Evolutionary conservation across 2,888 invertebrate genomes (phyloP).

Genomic region (Aricia artaxerxes): DNA sequence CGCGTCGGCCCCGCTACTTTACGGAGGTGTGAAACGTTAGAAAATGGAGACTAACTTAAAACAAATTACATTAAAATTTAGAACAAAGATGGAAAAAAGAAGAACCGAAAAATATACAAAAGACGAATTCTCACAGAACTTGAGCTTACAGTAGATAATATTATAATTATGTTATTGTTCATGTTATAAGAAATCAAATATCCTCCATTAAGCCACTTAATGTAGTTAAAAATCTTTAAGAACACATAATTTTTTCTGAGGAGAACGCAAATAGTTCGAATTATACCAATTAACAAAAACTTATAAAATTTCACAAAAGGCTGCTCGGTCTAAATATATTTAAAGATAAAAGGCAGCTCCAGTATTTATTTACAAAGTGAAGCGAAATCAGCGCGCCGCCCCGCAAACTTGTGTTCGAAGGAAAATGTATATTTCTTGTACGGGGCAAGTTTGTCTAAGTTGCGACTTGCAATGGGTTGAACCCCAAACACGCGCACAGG

Average conservation of each 20-base stretch:
- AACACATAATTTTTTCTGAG: no score
- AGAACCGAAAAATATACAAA: not conserved
- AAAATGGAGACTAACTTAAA: slow-evolving; percentile 1
- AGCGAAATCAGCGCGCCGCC: slow-evolving; percentile 53
- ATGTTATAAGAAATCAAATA: no score
- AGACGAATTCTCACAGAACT: no score
- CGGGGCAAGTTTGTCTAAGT: slow-evolving; percentile 62
- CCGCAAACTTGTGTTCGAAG: slow-evolving; percentile 60
- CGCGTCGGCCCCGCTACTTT: slow-evolving; percentile 42
- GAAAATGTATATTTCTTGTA: slow-evolving; percentile 68
- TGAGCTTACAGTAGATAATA: no score
- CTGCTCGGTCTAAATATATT: slow-evolving; percentile 35
- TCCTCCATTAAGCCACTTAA: no score
- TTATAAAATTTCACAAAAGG: slow-evolving; percentile 1
- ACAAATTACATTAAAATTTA: slow-evolving; percentile 28
- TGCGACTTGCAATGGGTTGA: slow-evolving; percentile 50
- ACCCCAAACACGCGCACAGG: slow-evolving; percentile 26
- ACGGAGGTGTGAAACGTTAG: slow-evolving; percentile 48
- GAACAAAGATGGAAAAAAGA: not conserved
- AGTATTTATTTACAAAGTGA: slow-evolving; percentile 56
- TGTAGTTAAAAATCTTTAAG: no score
- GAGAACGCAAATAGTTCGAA: no score
- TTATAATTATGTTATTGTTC: no score
- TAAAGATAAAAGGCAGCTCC: slow-evolving; percentile 42
- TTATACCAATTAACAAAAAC: not conserved